Base-by-base conservation (phyloP, 2,113 vertebrate species). In the Brachirus orientalis region DNA sequence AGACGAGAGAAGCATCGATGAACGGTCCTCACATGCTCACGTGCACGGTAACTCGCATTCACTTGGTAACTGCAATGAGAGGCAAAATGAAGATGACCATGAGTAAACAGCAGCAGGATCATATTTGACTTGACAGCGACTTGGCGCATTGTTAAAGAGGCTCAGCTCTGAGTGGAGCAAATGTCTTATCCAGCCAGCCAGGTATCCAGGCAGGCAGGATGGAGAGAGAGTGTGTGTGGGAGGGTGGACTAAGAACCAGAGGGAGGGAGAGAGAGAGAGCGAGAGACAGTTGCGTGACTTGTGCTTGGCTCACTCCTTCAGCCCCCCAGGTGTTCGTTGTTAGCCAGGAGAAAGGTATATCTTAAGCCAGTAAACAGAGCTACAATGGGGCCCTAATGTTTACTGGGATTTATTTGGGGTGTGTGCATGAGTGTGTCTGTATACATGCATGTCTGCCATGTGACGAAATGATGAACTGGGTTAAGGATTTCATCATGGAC, bases 211-310 rank as follows among this genome's bases (percentile, higher is more conserved):
- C 41, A 53, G 74, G 62, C 61, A 63, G 70, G 57, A 35, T 83
- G 72, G 75, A 50, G 66, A 50, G 66, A 79, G 47, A 37, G 72
- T 17, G 17, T 37, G 51, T 44, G 38, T 12, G n/a, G 1, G 22
- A 80, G 82, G 46, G 45, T 53, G 7, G 35, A 33, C 20, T 22
- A 20, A 40, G 47, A 48, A 58, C n/a, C n/a, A 45, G 56, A 53
- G 56, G 56, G 65, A 61, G 14, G 44, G 45, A 72, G 14, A 46
- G 59, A 43, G 65, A 48, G 33, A 59, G 38, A 37, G 36, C 59
- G 63, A 62, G 54, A 70, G 63, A 69, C 56, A 19, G 54, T 93
- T 93, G 92, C 88, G 90, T 94, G 92, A 93, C 91, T 92, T 72
- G 73, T 74, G 72, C 71, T 90, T 82, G 85, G 83, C 90, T 91